Evolutionary conservation across 2,113 vertebrate genomes (phyloP).

Genomic region (Archocentrus centrarchus): DNA sequence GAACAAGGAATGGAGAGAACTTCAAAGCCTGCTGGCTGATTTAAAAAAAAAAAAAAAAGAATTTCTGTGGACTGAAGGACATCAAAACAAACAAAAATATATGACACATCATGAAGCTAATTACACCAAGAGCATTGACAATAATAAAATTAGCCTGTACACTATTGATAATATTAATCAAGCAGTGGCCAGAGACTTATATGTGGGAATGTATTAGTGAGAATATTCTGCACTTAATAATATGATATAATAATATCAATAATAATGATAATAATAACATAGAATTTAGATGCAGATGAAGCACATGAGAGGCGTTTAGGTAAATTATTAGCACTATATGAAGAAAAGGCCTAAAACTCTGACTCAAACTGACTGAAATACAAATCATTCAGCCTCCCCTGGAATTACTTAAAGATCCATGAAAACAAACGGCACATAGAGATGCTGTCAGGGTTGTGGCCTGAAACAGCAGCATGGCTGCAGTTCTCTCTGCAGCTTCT

Average conservation of each 20-base stretch:
- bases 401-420: constrained; percentile 64
- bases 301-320: constrained; percentile 63
- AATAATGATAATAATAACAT: constrained; percentile 25
- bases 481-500: constrained; percentile 13
- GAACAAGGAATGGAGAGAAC: constrained; percentile 41
- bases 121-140: constrained; percentile 40
- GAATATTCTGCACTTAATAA: constrained; percentile 41
- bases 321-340: constrained; percentile 65
- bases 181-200: constrained; percentile 35
- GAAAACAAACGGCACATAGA: constrained; percentile 48
- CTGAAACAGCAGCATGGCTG: constrained; percentile 3
- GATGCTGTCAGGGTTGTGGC: constrained; percentile 35
- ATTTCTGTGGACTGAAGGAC: constrained; percentile 60
- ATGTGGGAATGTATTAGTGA: constrained; percentile 27
- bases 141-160: constrained; percentile 40
- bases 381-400: constrained; percentile 55
- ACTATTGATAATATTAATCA: constrained; percentile 56
- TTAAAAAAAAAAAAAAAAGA: constrained; percentile 45
- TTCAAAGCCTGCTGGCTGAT: constrained; percentile 69
- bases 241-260: constrained; percentile 23
- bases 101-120: constrained; percentile 38
- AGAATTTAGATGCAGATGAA: constrained; percentile 55
- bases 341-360: constrained; percentile 56
- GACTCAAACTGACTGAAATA: constrained; percentile 44
- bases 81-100: background rate